Evolutionary conservation across 2,113 vertebrate genomes (phyloP), one percentile per base, ranked within the genome.

Genomic region (Barnardius zonarius): DNA sequence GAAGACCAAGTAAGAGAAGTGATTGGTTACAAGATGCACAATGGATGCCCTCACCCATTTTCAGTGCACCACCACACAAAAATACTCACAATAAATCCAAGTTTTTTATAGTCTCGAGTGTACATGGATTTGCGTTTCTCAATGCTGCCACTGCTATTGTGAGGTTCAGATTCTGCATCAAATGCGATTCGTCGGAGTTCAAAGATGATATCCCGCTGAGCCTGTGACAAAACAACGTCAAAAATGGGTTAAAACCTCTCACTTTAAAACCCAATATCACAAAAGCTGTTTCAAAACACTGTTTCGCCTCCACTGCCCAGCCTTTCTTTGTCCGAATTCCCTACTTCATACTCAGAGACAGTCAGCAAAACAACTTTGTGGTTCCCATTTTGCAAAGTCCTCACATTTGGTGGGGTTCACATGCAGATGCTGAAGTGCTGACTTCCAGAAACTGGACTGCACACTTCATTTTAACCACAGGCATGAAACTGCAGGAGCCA

Each of bases 41-140:
- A 83, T 15, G 46, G 30, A 52, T 39, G 16, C 15, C n/a, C 15
- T 30, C 39, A 35, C 5, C 8, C 51, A 51, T 64, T 48, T 79
- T 54, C 18, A 61, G 20, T 24, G 49, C 28, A 15, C 2, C 28
- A 63, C 31, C 51, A 67, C 9, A n/a, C 52, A 68, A 63, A 81
- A 76, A 57, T 92, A 98, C 99, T 99, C 88, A 99, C 99, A 51
- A 99, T 99, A 95, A 99, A 99, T 77, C 99, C 99, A 16, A 99
- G 99, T 67, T 99, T 99, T 95, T 99, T 99, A 86, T 99, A 99
- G 98, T 99, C 99, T 31, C 99, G 98, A 2, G 99, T 99, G 97
- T 99, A 99, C 99, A 99, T 99, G 86, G 99, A 99, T 96, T 99
- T 99, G 97, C 99, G 98, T 67, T 99, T 99, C 97, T 99, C 99